These are phyloP conservation scores for Eurosta solidaginis DNA, from an alignment of 1,140 invertebrate genomes.

Conservation along the genomic window DNA sequence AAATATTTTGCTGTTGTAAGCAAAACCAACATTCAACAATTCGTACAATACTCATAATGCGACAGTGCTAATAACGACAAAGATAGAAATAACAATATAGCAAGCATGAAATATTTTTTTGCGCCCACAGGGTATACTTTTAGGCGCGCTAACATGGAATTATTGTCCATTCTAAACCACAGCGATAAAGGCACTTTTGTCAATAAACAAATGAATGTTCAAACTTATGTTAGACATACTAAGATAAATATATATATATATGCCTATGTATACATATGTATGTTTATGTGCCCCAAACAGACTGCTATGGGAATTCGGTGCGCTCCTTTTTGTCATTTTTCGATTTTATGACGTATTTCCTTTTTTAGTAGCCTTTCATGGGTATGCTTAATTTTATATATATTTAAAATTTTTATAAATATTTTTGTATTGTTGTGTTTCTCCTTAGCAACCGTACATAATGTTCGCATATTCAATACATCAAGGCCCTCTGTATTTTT, in stretches of 20 bases:
- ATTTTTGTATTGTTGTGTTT: neutral
- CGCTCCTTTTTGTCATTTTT: too few species aligned
- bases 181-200: neutral
- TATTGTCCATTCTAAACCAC: neutral
- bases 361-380: too few species aligned
- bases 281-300: too few species aligned
- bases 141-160: neutral
- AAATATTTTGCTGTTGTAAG: too few species aligned
- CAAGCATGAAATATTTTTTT: neutral
- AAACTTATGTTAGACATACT: too few species aligned
- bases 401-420: neutral
- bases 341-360: too few species aligned
- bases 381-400: neutral
- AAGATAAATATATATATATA: too few species aligned
- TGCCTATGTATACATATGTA: too few species aligned
- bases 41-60: too few species aligned
- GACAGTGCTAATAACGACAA: neutral
- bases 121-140: neutral
- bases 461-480: neutral
- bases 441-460: neutral
- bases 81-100: neutral
- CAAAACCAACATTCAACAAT: too few species aligned
- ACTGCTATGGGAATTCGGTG: too few species aligned
- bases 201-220: too few species aligned
- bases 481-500: neutral